Base-by-base conservation (phyloP, 2,797 vertebrate species). In the Buphagus erythrorhynchus region DNA sequence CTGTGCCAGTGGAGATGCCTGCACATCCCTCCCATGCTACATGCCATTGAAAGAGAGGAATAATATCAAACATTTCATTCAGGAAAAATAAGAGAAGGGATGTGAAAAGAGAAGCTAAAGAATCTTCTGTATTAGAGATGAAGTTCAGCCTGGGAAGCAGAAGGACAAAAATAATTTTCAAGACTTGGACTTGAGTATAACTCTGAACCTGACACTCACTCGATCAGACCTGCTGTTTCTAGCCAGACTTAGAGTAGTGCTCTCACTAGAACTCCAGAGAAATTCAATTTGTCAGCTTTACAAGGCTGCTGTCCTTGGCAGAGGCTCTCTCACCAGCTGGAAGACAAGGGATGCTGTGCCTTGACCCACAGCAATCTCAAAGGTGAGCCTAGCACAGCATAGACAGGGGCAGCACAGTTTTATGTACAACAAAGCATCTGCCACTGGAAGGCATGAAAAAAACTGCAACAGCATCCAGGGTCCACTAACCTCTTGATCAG, bases 1-100 rank as follows among this genome's bases (percentile, higher is more conserved):
- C 33, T 57, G 40, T 29, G 29, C 14, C 43, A 51, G 22, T 16
- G 49, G 45, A 88, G 72, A 83, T 0, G 3, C 20, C 68, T 58
- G 57, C 0, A 0, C 26, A 17, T 36, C 55, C 66, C 31, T 68
- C 57, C 62, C n/a, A 31, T 29, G 59, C 31, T n/a, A 61, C 15
- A 11, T 1, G 2, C 5, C 19, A 54, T 1, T n/a, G 87, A 71
- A 57, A 93, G 69, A 62, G 26, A n/a, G 10, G 3, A 85, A 35
- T 29, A 72, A 28, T 6, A 48, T 7, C 16, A 48, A 87, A 36
- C 7, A 43, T 22, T 77, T 72, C 24, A 22, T 68, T 93, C 54
- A 62, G n/a, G 28, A 74, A 66, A 83, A 86, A 40, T 0, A 36
- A 35, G 31, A 88, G 20, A 74, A 86, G 19, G 36, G 58, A 77